Base-by-base conservation (phyloP, 2,113 vertebrate genomes). In the Takifugu bimaculatus region DNA sequence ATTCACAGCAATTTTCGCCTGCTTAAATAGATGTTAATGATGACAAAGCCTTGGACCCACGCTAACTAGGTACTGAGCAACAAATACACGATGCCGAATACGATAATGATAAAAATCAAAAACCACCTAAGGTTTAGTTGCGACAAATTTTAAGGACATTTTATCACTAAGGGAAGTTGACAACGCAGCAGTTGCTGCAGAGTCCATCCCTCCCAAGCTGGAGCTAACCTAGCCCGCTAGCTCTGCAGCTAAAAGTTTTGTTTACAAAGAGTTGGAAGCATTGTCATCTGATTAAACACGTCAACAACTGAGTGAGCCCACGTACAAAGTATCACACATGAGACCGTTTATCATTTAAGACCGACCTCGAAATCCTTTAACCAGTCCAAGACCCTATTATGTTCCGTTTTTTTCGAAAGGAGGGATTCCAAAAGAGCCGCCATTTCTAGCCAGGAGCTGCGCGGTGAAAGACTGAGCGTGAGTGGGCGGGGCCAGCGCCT, bases 381-480 rank as follows among this genome's bases (percentile, higher is more conserved):
- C 94, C 95, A 96, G 56, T 81, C 79, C 77, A 92, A 70, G 45
- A 89, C 91, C 42, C 81, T 86, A n/a, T 73, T 67, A 13, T 88
- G 59, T 26, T 92, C 87, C 82, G 92, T 89, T 91, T 93, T 93
- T 57, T 87, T 82, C 45, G 57, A 78, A 56, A 97, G 81, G 50
- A 97, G n/a, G 35, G 91, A 91, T 92, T 95, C 95, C 91, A 97
- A 92, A 92, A 94, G 91, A 83, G 94, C 94, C 94, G 94, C 94
- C 95, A 97, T 96, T 96, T 86, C 92, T 88, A 50, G 6, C 29
- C 69, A 58, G 56, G 52, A 54, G 81, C 70, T 78, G 87, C 81
- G 68, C 85, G 52, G 72, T 63, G 54, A 60, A 48, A 51, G 26
- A 60, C 51, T 54, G 62, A 65, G 47, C 12, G 6, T 55, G 42